These are phyloP conservation scores for Ahaetulla prasina DNA, from an alignment of 2,113 vertebrate genomes.

Conservation along the genomic window DNA sequence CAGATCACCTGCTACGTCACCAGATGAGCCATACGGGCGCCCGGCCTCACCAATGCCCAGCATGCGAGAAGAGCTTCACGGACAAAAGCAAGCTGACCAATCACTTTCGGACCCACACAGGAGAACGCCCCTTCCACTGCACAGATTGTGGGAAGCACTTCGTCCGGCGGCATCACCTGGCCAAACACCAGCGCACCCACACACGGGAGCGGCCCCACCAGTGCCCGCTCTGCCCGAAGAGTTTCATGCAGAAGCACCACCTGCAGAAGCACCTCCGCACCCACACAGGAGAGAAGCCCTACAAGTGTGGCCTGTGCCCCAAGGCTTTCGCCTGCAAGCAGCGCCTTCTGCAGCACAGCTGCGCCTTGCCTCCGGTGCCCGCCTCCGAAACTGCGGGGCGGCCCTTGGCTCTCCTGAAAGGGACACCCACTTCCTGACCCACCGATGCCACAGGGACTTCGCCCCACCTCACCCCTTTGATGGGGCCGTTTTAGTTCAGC, in stretches of 20 bases:
- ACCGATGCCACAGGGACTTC: background rate
- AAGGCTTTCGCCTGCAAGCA: conserved; percentile 67
- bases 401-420: background rate
- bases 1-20: conserved; percentile 21
- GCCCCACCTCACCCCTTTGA: background rate
- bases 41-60: conserved; percentile 20
- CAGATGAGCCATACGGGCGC: conserved; percentile 19
- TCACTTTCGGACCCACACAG: conserved; percentile 20
- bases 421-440: background rate
- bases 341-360: conserved; percentile 62
- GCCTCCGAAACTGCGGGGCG: accelerated
- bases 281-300: conserved; percentile 37
- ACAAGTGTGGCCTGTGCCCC: conserved; percentile 62
- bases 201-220: conserved; percentile 23
- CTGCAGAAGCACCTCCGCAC: conserved; percentile 16
- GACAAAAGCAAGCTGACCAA: conserved; percentile 24
- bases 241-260: conserved; percentile 32
- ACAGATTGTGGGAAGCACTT: conserved; percentile 13
- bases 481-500: background rate
- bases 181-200: conserved; percentile 23
- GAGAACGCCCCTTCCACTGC: conserved; percentile 22
- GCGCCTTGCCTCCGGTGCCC: conserved; percentile 39
- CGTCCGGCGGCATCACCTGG: conserved; percentile 19
- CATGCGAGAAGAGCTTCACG: conserved; percentile 24
- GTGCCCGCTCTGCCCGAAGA: conserved; percentile 14